These are phyloP conservation scores for Lampris megalopsis DNA, from an alignment of 2,113 vertebrate species.

Conservation along the genomic window DNA sequence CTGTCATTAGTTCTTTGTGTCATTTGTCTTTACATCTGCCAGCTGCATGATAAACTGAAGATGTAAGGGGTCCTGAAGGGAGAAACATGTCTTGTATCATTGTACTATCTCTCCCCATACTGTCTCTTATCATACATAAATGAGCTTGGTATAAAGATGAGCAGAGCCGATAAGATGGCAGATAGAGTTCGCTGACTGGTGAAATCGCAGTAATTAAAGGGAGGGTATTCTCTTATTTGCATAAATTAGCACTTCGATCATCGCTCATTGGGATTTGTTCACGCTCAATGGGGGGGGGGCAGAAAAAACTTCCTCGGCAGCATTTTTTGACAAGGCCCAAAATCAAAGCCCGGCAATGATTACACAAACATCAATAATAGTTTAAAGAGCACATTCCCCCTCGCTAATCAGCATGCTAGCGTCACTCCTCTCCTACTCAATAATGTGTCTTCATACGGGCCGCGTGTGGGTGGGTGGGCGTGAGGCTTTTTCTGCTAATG, in stretches of 20 bases:
- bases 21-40: constrained; percentile 37
- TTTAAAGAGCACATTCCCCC: constrained; percentile 64
- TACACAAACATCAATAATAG: constrained; percentile 62
- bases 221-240: constrained; percentile 73
- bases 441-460: constrained; percentile 38
- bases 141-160: constrained; percentile 5
- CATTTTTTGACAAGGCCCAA: constrained; percentile 63
- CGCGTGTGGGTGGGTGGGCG: constrained; percentile 18
- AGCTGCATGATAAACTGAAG: constrained; percentile 34
- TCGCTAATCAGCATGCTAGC: constrained; percentile 65
- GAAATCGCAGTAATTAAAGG: constrained; percentile 80
- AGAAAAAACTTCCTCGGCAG: constrained; percentile 70
- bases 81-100: not conserved
- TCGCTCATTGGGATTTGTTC: constrained; percentile 69
- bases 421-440: constrained; percentile 53
- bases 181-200: constrained; percentile 71
- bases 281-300: constrained; percentile 30
- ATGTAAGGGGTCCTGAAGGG: constrained; percentile 12
- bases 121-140: no score
- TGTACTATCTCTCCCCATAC: no score
- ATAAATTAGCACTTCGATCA: constrained; percentile 81
- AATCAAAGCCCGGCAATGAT: constrained; percentile 71
- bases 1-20: constrained; percentile 15
- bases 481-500: constrained; percentile 36
- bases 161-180: constrained; percentile 45